Evolutionary conservation across 1,140 invertebrate species (phyloP), one percentile per base, ranked within the genome.

Genomic region (Drosophila miranda): DNA sequence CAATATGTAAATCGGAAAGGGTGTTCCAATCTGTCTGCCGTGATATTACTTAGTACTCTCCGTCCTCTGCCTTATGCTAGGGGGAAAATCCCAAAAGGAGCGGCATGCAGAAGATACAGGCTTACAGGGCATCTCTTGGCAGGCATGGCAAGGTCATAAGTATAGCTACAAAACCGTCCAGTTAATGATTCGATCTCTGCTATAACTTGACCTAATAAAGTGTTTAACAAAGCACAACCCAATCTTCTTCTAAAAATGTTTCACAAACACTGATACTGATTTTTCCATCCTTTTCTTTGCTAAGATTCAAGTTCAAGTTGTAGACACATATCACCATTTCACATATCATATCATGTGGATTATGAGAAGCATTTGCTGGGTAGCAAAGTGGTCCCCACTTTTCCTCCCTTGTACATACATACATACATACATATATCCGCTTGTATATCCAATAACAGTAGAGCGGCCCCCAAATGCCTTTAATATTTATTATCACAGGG

Each of bases 401-500:
- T 5, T 34, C 55, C 48, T 38, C 21, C 28, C 6, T n/a, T 53
- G 43, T n/a, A n/a, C n/a, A n/a, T 66, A 14, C 5, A n/a, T n/a
- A n/a, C n/a, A n/a, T n/a, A n/a, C n/a, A 14, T 64, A 14, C 5
- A 16, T 84, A 73, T 84, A 80, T 84, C 80, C 80, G 81, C 73
- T 81, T 64, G 76, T 28, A 75, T 79, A 84, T 84, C 81, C 76
- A 66, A 77, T 84, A 80, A 59, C 67, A 59, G 53, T 71, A 55
- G 51, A 4, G 19, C 42, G 21, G 50, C 50, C 62, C 76, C 66
- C 63, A 41, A 67, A 49, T 42, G 53, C 69, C 64, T 73, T 75
- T 75, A 53, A 74, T 75, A 67, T 70, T 59, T 63, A 57, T 73
- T 55, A 63, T 73, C 61, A 34, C 28, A 23, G 54, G 69, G 46